Percentiles rank a stretch among this genome's conserved stretches.
phyloP scores from a whole-genome alignment of 2,113 vertebrate genomes.

The Furnarius figulus region DNA sequence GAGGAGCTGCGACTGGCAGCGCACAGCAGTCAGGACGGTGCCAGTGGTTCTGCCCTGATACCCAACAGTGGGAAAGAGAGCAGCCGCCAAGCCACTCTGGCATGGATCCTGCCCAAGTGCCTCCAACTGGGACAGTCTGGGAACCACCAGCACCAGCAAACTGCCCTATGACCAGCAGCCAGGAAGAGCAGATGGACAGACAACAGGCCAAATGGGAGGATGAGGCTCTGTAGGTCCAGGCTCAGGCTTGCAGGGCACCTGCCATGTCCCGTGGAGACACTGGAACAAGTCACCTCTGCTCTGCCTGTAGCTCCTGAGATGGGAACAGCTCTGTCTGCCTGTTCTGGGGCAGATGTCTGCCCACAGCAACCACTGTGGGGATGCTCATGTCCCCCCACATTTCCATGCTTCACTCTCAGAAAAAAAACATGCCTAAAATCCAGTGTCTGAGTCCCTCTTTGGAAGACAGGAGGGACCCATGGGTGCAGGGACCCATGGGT shows the following conservation, averaged over 20 bases:
- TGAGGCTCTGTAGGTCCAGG: background rate
- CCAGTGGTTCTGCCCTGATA: background rate
- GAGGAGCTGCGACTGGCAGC: background rate
- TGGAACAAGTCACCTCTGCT: background rate
- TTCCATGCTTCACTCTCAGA: accelerated
- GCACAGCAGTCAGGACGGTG: background rate
- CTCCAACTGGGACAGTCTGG: background rate
- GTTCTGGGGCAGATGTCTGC: background rate
- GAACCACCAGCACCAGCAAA: background rate
- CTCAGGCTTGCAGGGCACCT: accelerated
- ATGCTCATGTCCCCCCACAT: accelerated
- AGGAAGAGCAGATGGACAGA: background rate
- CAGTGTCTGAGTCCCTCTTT: background rate
- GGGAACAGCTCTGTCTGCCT: background rate
- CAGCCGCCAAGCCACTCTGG: accelerated
- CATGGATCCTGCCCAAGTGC: background rate
- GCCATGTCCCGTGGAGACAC: background rate
- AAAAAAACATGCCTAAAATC: background rate
- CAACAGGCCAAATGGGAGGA: background rate
- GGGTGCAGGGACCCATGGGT: background rate
- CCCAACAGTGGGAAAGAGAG: background rate
- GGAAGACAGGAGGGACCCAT: background rate
- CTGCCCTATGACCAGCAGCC: background rate
- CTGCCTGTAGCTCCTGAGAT: background rate
- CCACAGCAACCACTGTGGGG: accelerated